phyloP scores from a whole-genome alignment of 2,113 vertebrate genomes.

The Accipiter virgatus region DNA sequence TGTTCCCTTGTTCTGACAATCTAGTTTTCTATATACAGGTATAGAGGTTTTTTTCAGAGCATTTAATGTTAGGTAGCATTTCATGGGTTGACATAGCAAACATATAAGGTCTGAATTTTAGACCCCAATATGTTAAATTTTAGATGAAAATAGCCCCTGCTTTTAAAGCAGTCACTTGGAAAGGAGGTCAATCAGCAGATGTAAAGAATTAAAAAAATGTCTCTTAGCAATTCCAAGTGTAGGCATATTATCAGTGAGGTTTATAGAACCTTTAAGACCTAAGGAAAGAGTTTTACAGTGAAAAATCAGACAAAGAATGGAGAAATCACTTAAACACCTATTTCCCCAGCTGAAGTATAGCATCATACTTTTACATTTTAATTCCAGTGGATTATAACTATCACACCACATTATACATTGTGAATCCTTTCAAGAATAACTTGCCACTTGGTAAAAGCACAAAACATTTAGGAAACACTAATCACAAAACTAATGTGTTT shows the following conservation, averaged over 20 bases:
- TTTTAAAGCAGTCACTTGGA: background rate
- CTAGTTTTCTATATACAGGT: background rate
- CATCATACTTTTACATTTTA: background rate
- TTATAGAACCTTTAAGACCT: background rate
- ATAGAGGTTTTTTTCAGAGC: background rate
- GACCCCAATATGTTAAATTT: background rate
- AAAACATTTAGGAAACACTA: background rate
- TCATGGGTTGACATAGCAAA: background rate
- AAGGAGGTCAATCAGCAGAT: background rate
- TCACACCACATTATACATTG: background rate
- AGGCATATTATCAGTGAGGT: background rate
- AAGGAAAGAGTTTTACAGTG: background rate
- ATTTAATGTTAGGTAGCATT: background rate
- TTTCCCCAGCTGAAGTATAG: background rate
- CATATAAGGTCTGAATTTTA: background rate
- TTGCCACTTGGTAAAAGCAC: background rate
- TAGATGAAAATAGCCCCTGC: background rate
- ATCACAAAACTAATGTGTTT: background rate
- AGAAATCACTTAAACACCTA: background rate
- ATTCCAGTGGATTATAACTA: background rate
- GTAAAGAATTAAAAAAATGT: background rate
- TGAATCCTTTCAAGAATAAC: background rate
- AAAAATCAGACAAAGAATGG: background rate
- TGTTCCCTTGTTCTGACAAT: background rate
- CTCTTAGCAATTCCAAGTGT: background rate